These are phyloP conservation scores for Nemapogon koenigi DNA, from an alignment of 2,888 invertebrate species.

Conservation along the genomic window DNA sequence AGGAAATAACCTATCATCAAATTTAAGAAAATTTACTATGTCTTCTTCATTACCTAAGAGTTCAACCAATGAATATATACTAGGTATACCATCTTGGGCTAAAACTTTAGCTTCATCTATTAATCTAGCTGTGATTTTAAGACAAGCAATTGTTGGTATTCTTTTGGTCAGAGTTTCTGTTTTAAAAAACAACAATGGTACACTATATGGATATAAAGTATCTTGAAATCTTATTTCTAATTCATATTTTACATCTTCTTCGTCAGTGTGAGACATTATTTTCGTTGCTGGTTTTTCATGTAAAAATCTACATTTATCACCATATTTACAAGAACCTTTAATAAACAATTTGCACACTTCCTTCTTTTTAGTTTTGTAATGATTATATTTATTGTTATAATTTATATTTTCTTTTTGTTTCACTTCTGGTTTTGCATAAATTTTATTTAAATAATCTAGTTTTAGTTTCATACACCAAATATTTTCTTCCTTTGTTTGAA, in stretches of 20 bases:
- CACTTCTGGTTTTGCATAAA: constrained; percentile 56
- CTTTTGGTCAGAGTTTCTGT: constrained; percentile 61
- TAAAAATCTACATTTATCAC: constrained; percentile 75
- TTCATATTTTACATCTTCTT: constrained; percentile 49
- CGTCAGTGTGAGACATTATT: constrained; percentile 18
- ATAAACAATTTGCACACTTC: constrained; percentile 70
- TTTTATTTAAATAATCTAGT: constrained; percentile 69
- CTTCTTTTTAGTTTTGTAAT: constrained; percentile 53
- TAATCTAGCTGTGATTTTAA: constrained; percentile 71
- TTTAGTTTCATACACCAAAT: constrained; percentile 76
- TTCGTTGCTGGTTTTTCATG: constrained; percentile 59
- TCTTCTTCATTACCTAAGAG: constrained; percentile 73
- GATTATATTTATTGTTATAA: constrained; percentile 30
- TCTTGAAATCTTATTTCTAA: constrained; percentile 79
- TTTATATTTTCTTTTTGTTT: constrained; percentile 45
- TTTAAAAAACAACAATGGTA: constrained; percentile 74
- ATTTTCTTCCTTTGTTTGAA: constrained; percentile 72
- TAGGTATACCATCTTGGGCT: constrained; percentile 73
- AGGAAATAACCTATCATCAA: constrained; percentile 57
- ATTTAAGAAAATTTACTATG: constrained; percentile 65
- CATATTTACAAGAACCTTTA: constrained; percentile 74
- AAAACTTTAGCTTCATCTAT: constrained; percentile 71
- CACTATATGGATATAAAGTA: constrained; percentile 76
- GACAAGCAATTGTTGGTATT: constrained; percentile 68
- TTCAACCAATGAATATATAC: constrained; percentile 75